A percentile compares a stretch with the other conserved stretches of the same genome.
These are phyloP conservation scores for Oreochromis mossambicus DNA, from an alignment of 2,797 vertebrate genomes.

Conservation along the genomic window DNA sequence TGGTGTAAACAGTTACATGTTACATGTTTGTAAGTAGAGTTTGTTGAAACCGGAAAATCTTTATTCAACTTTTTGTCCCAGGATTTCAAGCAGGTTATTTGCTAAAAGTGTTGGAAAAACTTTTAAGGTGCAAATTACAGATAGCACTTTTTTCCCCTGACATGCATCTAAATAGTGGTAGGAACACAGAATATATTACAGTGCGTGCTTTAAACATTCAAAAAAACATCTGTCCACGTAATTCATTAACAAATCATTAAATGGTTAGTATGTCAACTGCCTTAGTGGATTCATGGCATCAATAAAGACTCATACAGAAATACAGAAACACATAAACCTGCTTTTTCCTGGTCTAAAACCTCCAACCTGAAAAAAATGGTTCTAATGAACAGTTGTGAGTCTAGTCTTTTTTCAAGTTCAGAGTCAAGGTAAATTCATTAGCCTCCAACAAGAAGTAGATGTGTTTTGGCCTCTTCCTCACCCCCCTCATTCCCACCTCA, in stretches of 20 bases:
- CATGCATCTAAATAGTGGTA: not conserved
- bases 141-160: not conserved
- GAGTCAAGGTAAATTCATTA: slow-evolving; percentile 1
- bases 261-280: not conserved
- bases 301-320: not conserved
- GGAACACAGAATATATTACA: not conserved
- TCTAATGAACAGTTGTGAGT: not conserved
- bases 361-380: not conserved
- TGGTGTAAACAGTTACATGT: not conserved
- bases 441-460: not conserved
- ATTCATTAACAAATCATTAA: not conserved
- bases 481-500: not conserved
- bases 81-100: not conserved
- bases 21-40: not conserved
- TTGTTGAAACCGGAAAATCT: not conserved
- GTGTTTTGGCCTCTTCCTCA: not conserved
- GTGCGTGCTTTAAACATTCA: not conserved
- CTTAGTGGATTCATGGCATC: not conserved
- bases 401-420: not conserved
- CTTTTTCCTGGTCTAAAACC: not conserved
- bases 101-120: not conserved
- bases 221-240: not conserved
- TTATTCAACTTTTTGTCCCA: not conserved
- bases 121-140: not conserved
- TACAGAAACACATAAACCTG: not conserved